Base-by-base conservation (phyloP, 2,888 invertebrate species). In the Mechanitis messenoides region DNA sequence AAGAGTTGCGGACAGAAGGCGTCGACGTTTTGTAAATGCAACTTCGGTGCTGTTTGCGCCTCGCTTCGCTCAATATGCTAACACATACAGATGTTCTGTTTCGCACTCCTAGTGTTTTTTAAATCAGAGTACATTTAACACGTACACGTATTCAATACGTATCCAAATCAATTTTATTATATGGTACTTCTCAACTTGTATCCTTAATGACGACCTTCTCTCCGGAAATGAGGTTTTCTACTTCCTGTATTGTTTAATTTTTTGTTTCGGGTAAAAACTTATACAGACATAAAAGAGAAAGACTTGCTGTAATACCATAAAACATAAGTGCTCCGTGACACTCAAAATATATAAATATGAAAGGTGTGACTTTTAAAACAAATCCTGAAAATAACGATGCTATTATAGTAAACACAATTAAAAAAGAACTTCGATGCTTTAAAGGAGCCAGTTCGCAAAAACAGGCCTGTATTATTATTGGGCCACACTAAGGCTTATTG, bases 371-470 rank as follows among this genome's bases (percentile, higher is more conserved):
- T 74, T 83, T 83, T n/a, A 47, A 47, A 3, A 81, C 28, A 58
- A 77, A 71, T 6, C 75, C 72, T 2, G 77, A 78, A 74, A 77
- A 77, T 50, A 78, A 61, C n/a, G 45, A 77, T 47, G 58, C 78
- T 76, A 12, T 75, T 75, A 69, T 74, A 71, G 42, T 74, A 0
- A 78, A 66, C 54, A 81, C 67, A 0, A 77, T 72, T 5, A 77
- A 72, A 7, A 75, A 77, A 0, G 74, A 70, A 58, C 76, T 80
- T 69, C 83, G 81, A 62, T 73, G 79, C 31, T 75, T 74, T 50
- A 76, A 68, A 46, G 83, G 79, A 61, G 80, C 77, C n/a, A 84
- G 66, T 71, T 84, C 84, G 7, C 0, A 79, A 79, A 28, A 77
- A 78, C 38, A 84, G 75, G 0, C 79, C 72, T 73, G 20, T 20